A percentile compares a stretch with the other conserved stretches of the same genome.
Evolutionary conservation across 2,113 vertebrate species (phyloP).

Genomic region (Grammomys dolichurus): DNA sequence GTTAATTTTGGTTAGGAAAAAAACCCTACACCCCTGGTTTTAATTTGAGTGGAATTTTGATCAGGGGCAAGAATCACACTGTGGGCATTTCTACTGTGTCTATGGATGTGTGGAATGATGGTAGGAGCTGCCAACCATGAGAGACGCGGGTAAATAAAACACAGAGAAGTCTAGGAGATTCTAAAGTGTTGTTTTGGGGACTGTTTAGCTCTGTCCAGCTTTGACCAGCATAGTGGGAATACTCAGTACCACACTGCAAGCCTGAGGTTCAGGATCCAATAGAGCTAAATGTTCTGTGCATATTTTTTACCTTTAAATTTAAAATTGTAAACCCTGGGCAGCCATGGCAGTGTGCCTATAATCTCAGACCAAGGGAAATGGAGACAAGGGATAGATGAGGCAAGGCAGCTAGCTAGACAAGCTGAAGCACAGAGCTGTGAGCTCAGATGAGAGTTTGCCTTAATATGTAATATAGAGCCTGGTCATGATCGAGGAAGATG

Average conservation of each 20-base stretch:
- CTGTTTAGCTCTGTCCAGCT: not conserved
- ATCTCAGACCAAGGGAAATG: too few relatives aligned
- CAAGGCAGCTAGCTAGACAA: too few relatives aligned
- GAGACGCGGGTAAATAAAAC: not conserved
- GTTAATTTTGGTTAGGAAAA: conserved; percentile 68
- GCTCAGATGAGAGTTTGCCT: too few relatives aligned
- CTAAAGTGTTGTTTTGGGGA: not conserved
- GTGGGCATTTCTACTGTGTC: conserved; percentile 27
- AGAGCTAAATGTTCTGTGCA: not conserved
- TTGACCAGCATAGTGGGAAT: not conserved
- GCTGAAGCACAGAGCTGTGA: too few relatives aligned
- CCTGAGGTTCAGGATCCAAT: not conserved
- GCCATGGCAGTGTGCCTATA: too few relatives aligned
- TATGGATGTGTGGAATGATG: not conserved
- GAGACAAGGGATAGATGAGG: too few relatives aligned
- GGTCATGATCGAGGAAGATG: not conserved
- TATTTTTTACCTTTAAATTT: not conserved
- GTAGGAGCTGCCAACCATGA: not conserved
- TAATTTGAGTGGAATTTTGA: conserved; percentile 76
- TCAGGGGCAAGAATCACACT: conserved; percentile 53
- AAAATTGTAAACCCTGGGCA: not conserved
- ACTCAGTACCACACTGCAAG: not conserved
- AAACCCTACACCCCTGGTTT: conserved; percentile 59
- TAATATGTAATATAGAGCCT: not conserved
- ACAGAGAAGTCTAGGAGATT: not conserved